Evolutionary conservation across 2,797 vertebrate genomes (phyloP).

Genomic region (Siniperca undulata): DNA sequence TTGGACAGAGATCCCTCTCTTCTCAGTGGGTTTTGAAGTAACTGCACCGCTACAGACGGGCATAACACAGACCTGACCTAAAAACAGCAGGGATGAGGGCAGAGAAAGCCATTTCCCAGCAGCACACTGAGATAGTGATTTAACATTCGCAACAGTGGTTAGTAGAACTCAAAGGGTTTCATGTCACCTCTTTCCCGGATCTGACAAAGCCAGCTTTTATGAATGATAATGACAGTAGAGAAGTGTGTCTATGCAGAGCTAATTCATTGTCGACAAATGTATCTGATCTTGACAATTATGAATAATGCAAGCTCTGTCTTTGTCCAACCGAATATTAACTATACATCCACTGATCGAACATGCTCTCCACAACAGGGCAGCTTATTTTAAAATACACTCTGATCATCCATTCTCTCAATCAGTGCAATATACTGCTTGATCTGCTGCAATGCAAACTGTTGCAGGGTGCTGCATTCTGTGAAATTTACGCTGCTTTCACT

Average conservation of each 20-base stretch:
- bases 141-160: slow-evolving; percentile 43
- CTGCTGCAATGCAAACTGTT: slow-evolving; percentile 14
- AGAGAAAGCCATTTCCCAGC: slow-evolving; percentile 38
- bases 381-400: slow-evolving; percentile 14
- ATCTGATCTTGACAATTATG: neutral
- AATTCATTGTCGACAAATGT: neutral
- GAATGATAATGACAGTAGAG: slow-evolving; percentile 26
- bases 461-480: slow-evolving; percentile 29
- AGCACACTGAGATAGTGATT: slow-evolving; percentile 50
- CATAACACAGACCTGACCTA: slow-evolving; percentile 54
- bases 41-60: slow-evolving; percentile 20
- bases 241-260: neutral
- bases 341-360: neutral
- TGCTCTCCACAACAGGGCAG: neutral
- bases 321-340: neutral
- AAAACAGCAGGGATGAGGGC: slow-evolving; percentile 55
- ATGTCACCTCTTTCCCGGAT: slow-evolving; percentile 15
- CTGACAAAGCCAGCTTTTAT: slow-evolving; percentile 28
- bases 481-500: slow-evolving; percentile 23
- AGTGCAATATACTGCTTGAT: slow-evolving; percentile 12
- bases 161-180: slow-evolving; percentile 27
- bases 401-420: neutral
- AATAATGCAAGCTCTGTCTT: neutral
- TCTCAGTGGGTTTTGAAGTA: slow-evolving; percentile 40
- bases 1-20: slow-evolving; percentile 25